A percentile compares a stretch with the other conserved stretches of the same genome.
phyloP scores from a whole-genome alignment of 2,888 invertebrate species.

The Drosophila paramelanica region DNA sequence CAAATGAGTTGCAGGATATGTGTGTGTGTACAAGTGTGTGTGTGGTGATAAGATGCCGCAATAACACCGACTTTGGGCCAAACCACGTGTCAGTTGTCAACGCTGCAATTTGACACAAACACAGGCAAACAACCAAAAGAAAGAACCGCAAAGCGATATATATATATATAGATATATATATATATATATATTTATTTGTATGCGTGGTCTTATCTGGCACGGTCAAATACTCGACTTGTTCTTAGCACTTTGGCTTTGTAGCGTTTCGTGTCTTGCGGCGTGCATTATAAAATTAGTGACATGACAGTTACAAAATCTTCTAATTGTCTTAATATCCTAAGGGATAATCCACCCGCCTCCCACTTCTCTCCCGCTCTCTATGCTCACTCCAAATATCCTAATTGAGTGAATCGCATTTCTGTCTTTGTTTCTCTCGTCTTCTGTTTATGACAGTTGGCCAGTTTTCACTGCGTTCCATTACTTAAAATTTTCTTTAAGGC shows the following conservation, averaged over 20 bases:
- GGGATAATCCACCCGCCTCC: background rate
- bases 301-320: constrained; percentile 38
- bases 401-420: background rate
- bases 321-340: constrained; percentile 28
- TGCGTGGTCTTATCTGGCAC: constrained; percentile 12
- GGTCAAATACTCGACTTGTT: constrained; percentile 28
- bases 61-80: constrained; percentile 3
- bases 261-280: constrained; percentile 66
- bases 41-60: constrained; percentile 15
- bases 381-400: background rate
- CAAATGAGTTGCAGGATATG: constrained; percentile 13
- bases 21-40: background rate
- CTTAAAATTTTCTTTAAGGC: too few relatives aligned
- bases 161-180: constrained; percentile 5
- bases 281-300: constrained; percentile 68
- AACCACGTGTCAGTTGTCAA: constrained; percentile 74
- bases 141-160: constrained; percentile 25
- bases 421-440: constrained; percentile 7
- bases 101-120: constrained; percentile 64
- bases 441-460: constrained; percentile 51
- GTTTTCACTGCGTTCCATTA: constrained; percentile 32
- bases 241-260: constrained; percentile 53
- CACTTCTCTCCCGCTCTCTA: too few relatives aligned
- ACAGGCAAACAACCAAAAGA: constrained; percentile 27
- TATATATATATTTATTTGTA: background rate